Evolutionary conservation across 2,113 vertebrate genomes (phyloP).

Genomic region (Crypturellus undulatus): DNA sequence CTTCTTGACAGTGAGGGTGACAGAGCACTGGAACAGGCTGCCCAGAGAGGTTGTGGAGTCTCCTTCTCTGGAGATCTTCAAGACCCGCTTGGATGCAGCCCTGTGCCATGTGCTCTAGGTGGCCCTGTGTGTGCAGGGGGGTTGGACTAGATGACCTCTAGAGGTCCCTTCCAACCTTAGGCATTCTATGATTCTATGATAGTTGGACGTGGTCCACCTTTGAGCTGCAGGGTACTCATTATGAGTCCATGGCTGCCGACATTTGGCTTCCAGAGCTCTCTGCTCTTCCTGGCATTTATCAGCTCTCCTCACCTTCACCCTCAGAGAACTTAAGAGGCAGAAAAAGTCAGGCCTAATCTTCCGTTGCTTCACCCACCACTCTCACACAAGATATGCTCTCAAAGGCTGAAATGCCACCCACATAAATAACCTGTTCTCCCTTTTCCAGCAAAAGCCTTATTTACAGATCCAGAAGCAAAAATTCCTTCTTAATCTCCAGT

Average conservation of each 20-base stretch:
- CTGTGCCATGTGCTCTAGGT: too few species aligned
- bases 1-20: too few species aligned
- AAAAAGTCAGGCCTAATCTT: conserved; percentile 17
- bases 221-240: not conserved
- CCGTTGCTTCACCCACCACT: not conserved
- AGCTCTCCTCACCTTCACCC: conserved; percentile 20
- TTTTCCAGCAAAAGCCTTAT: not conserved
- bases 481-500: not conserved
- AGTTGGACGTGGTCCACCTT: not conserved
- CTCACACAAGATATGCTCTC: not conserved
- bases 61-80: too few species aligned
- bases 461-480: not conserved
- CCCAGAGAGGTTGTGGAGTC: too few species aligned
- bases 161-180: too few species aligned
- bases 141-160: too few species aligned
- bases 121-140: too few species aligned
- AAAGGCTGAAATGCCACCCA: not conserved
- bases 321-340: not conserved
- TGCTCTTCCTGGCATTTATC: conserved; percentile 12
- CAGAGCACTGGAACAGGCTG: too few species aligned
- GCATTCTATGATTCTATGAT: too few species aligned
- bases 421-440: not conserved
- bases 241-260: not conserved
- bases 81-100: too few species aligned
- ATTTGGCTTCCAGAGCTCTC: not conserved